Evolutionary conservation across 2,888 invertebrate genomes (phyloP), one percentile per base, ranked within the genome.

Genomic region (Drosophila hamatofila): DNA sequence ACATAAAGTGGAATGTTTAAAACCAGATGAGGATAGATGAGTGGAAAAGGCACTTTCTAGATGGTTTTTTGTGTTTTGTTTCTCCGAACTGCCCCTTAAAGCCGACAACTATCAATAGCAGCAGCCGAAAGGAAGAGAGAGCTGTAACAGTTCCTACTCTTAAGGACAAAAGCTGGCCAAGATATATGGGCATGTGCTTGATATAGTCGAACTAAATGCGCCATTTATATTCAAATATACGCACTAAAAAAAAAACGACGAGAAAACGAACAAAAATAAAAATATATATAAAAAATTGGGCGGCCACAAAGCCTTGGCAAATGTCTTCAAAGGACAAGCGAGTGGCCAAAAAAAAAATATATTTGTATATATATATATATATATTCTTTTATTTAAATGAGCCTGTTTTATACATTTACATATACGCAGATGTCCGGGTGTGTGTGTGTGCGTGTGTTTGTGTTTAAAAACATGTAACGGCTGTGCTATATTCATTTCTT

Each of bases 151-250:
- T 65, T 65, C 68, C 44, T 52, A 46, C 69, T 54, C 61, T 58
- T 68, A 79, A 79, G 77, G 77, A 77, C 72, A 71, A 76, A 75
- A 68, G 75, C 72, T 60, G 72, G 74, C 73, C 90, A 73, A 90
- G 88, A 88, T 89, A 82, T 85, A 86, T 83, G 81, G 78, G 70
- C 72, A 79, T 81, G 79, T 88, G 87, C 90, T 90, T 90, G 86
- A 89, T 90, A 87, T 90, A 89, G 90, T 90, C 88, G 72, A 81
- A 89, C 88, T 87, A 90, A 90, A 88, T 90, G 88, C 72, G 73
- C 90, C 87, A 88, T 88, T 90, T 90, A 89, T 88, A 90, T 88
- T 88, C 88, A 89, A 88, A 89, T 88, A 84, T 87, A 88, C 82
- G 85, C 83, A 79, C 88, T 84, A 85, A 85, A 89, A 84, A 57